phyloP scores from a whole-genome alignment of 2,113 vertebrate species.

The Anolis carolinensis region DNA sequence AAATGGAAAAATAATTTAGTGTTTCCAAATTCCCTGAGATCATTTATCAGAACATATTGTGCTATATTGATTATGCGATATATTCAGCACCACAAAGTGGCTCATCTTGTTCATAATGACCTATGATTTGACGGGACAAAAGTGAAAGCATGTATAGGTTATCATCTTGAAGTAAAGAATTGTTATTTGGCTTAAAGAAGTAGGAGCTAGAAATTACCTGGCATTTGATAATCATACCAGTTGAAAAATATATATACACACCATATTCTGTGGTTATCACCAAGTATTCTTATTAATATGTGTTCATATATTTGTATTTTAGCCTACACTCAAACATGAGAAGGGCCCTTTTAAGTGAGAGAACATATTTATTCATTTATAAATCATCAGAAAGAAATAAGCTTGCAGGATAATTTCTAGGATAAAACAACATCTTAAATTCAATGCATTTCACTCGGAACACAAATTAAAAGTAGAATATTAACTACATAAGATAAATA shows the following conservation, averaged over 20 bases:
- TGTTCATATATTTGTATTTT: not conserved
- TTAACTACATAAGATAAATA: not conserved
- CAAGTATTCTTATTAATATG: not conserved
- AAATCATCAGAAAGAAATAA: not conserved
- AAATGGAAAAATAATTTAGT: conserved; percentile 38
- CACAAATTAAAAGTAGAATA: not conserved
- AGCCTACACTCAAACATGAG: not conserved
- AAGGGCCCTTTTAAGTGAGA: not conserved
- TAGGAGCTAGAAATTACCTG: not conserved
- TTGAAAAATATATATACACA: not conserved
- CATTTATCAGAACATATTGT: not conserved
- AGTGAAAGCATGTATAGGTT: not conserved
- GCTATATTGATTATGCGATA: not conserved
- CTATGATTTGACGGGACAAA: not conserved
- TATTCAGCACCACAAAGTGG: not conserved
- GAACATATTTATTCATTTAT: not conserved
- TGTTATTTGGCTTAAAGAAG: not conserved
- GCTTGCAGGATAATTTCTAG: not conserved
- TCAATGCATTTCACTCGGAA: not conserved
- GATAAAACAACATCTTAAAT: not conserved
- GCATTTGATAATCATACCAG: not conserved
- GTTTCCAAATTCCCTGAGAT: not conserved
- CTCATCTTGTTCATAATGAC: conserved; percentile 20
- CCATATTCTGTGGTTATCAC: not conserved
- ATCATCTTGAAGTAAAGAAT: not conserved